Conservation (phyloP, 2,113 vertebrate species). For the Trochalopteron elliotii region DNA sequence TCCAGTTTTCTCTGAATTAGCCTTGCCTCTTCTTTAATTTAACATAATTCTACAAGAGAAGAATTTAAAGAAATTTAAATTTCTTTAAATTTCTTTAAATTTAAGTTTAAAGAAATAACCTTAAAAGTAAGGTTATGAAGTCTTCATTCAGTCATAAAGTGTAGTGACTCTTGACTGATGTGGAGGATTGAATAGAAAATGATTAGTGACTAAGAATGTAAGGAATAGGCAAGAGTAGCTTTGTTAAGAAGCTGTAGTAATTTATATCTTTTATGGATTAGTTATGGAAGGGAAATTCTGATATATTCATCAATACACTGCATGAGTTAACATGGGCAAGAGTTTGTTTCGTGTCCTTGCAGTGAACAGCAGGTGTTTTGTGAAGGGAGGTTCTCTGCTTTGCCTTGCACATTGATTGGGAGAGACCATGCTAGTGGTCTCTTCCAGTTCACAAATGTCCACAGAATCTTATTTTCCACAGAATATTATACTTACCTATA, state of each 20-base stretch:
- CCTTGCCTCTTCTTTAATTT: background rate
- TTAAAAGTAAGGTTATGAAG: background rate
- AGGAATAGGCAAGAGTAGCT: background rate
- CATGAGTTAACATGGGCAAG: background rate
- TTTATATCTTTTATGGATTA: background rate
- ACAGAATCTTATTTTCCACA: background rate
- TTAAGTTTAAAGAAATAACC: background rate
- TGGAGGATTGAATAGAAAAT: background rate
- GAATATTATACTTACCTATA: no score
- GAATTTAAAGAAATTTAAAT: no score
- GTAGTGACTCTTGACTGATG: background rate
- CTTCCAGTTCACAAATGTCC: background rate
- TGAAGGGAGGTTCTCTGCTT: background rate
- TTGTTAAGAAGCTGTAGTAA: background rate
- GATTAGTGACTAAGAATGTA: fast-evolving
- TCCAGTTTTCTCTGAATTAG: background rate
- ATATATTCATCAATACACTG: background rate
- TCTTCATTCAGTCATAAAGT: background rate
- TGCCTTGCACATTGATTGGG: fast-evolving
- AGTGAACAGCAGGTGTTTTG: background rate
- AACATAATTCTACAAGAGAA: background rate
- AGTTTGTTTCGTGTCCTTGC: background rate
- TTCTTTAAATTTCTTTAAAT: no score
- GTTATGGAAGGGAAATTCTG: background rate
- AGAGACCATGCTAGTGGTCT: background rate